Percentiles rank a stretch among this genome's conserved stretches.
Conservation (phyloP, 2,113 vertebrate genomes). For the Saguinus imperator region DNA sequence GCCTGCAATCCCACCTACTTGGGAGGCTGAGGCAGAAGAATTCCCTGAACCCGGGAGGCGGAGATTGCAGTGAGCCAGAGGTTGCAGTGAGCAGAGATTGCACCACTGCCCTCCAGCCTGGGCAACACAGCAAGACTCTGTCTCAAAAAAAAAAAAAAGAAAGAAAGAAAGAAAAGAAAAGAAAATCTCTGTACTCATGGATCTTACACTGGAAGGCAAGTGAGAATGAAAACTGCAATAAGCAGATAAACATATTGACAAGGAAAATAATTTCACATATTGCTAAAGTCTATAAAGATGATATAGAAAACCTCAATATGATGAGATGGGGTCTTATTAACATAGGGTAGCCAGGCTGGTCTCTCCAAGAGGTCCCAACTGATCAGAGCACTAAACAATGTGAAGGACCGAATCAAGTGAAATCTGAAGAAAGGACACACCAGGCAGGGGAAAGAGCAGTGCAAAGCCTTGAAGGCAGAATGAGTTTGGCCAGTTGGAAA, state of each 20-base stretch:
- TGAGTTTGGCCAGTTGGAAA: not conserved
- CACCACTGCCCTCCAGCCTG: too few species aligned
- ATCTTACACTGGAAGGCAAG: not conserved
- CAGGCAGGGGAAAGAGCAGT: not conserved
- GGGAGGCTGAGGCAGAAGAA: too few species aligned
- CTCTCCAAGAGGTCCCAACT: not conserved
- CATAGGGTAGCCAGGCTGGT: fast-evolving
- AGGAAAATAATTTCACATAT: not conserved
- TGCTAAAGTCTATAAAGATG: not conserved
- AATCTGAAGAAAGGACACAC: not conserved
- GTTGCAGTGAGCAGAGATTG: too few species aligned
- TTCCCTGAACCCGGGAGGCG: too few species aligned
- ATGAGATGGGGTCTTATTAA: too few species aligned
- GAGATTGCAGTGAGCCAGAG: too few species aligned
- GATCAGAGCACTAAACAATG: not conserved
- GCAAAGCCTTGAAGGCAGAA: not conserved
- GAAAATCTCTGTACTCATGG: not conserved
- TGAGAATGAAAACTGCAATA: not conserved
- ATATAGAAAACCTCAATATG: not conserved
- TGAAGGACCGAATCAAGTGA: not conserved
- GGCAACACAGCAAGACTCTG: too few species aligned
- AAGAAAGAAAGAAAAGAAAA: not conserved
- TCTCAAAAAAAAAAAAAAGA: too few species aligned
- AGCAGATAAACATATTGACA: not conserved
- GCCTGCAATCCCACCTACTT: too few species aligned